A percentile compares a stretch with the other conserved stretches of the same genome.
These are phyloP conservation scores for Diogma glabrata DNA, from an alignment of 2,888 invertebrate genomes.

Conservation along the genomic window DNA sequence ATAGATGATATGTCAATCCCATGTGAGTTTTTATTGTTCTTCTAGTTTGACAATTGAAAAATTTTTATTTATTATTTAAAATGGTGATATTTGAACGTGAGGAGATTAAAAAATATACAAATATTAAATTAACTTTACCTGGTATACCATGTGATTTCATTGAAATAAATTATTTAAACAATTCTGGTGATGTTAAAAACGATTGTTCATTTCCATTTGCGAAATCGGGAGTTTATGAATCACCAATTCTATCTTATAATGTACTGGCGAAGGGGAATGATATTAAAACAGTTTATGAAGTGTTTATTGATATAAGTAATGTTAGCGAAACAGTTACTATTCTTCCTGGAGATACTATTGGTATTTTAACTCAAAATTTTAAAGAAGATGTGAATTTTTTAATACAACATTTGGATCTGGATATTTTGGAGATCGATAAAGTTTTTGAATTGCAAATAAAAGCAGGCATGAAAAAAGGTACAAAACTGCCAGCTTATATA, in stretches of 20 bases:
- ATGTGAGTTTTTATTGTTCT: too few relatives aligned
- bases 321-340: neutral
- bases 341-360: conserved; percentile 1
- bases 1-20: too few relatives aligned
- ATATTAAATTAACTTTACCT: conserved; percentile 1
- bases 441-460: too few relatives aligned
- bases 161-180: neutral
- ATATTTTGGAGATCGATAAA: neutral
- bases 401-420: neutral
- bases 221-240: neutral
- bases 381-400: neutral
- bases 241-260: neutral
- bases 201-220: conserved; percentile 1
- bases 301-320: neutral
- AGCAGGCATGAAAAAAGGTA: neutral
- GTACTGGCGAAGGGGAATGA: neutral
- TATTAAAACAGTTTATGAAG: conserved; percentile 5
- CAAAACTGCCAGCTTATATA: neutral
- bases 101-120: neutral
- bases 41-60: too few relatives aligned
- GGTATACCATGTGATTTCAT: neutral
- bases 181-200: neutral
- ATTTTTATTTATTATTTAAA: too few relatives aligned
- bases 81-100: too few relatives aligned
- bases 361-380: neutral